phyloP scores from a whole-genome alignment of 2,888 invertebrate species.

The Harpalus rufipes region DNA sequence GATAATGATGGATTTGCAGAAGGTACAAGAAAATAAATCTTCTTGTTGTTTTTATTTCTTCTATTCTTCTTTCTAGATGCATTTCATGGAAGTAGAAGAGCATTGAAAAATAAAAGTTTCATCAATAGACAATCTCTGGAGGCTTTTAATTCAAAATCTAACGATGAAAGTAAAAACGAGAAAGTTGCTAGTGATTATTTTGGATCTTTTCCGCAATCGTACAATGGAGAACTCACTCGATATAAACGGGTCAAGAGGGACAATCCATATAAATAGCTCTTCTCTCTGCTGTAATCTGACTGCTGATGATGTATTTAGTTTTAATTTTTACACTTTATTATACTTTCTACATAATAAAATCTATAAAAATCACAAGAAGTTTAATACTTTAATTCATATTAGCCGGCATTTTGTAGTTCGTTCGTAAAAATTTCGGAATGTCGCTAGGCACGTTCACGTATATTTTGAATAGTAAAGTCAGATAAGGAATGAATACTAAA shows the following conservation, averaged over 20 bases:
- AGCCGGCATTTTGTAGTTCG: constrained; percentile 8
- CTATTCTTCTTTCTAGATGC: constrained; percentile 45
- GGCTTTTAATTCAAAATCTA: constrained; percentile 19
- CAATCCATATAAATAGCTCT: constrained; percentile 35
- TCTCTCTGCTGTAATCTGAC: constrained; percentile 7
- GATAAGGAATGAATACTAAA: constrained; percentile 66
- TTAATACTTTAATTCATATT: not conserved
- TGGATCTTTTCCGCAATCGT: constrained; percentile 76
- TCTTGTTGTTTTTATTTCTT: constrained; percentile 35
- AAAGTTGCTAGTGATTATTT: constrained; percentile 75
- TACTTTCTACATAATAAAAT: constrained; percentile 29
- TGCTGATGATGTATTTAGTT: constrained; percentile 41
- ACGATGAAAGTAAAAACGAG: constrained; percentile 15
- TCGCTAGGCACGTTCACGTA: constrained; percentile 16
- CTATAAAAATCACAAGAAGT: not conserved
- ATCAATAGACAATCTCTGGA: constrained; percentile 38
- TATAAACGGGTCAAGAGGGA: constrained; percentile 75
- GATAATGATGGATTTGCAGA: constrained; percentile 68
- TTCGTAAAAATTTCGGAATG: constrained; percentile 15
- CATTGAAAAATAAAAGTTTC: constrained; percentile 64
- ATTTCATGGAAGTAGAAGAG: constrained; percentile 44
- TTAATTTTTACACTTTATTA: constrained; percentile 37
- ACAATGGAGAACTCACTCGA: constrained; percentile 74
- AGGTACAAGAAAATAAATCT: constrained; percentile 45
- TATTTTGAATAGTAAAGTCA: constrained; percentile 45